These are phyloP conservation scores for Hafferia zeledoni DNA, from an alignment of 2,797 vertebrate genomes.

Conservation along the genomic window DNA sequence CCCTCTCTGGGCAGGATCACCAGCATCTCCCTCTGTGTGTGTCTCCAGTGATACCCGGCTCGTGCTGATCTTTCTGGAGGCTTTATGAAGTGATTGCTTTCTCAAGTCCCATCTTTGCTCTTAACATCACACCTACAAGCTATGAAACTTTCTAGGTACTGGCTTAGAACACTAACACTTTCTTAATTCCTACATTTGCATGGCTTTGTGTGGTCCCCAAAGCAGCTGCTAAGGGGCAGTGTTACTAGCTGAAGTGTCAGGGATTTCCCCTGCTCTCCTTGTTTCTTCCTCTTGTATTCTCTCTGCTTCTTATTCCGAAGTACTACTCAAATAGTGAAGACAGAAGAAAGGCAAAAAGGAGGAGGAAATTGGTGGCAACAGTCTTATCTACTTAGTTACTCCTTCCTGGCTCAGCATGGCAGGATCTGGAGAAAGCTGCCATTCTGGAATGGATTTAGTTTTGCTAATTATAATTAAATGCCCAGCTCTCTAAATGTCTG, in stretches of 20 bases:
- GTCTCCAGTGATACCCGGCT: background rate
- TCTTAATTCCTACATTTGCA: accelerated
- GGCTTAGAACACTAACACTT: background rate
- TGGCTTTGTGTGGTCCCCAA: background rate
- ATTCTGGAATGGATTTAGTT: background rate
- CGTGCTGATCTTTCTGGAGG: background rate
- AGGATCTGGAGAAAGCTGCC: background rate
- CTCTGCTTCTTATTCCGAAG: background rate
- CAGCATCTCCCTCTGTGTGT: background rate
- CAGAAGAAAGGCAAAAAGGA: background rate
- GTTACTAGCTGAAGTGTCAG: background rate
- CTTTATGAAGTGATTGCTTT: background rate
- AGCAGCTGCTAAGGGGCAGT: background rate
- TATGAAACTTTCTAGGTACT: background rate
- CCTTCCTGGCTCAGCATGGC: background rate
- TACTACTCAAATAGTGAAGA: background rate
- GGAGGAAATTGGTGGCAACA: background rate
- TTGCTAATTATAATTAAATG: background rate
- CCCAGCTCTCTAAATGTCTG: background rate
- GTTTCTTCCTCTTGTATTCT: background rate
- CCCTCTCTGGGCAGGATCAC: background rate
- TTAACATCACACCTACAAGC: accelerated
- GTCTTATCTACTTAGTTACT: background rate
- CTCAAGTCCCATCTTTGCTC: background rate
- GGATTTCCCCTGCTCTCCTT: background rate